These are phyloP conservation scores for Corvus hawaiiensis DNA, from an alignment of 2,113 vertebrate species.

Conservation along the genomic window DNA sequence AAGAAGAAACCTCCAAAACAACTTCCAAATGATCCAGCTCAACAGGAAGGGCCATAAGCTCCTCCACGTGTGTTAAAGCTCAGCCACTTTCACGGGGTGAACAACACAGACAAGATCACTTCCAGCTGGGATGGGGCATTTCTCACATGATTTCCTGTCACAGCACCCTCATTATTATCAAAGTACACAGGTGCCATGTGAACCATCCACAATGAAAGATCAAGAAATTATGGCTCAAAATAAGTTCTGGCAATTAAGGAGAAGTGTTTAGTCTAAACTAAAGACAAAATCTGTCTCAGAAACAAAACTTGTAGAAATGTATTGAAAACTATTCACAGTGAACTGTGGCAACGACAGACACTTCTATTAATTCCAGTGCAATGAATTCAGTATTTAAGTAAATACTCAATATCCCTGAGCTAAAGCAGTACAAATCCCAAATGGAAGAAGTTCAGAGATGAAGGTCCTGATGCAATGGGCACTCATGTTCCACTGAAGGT, in stretches of 20 bases:
- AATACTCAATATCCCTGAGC: neutral
- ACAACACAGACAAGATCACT: neutral
- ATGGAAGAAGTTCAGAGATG: neutral
- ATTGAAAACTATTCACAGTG: neutral
- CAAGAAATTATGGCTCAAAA: neutral
- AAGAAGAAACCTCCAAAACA: neutral
- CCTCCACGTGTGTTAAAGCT: rapidly evolving
- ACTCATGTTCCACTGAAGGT: neutral
- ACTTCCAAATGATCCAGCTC: neutral
- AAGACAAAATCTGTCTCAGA: neutral
- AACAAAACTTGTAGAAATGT: neutral
- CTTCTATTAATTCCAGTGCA: neutral
- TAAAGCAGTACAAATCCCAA: neutral
- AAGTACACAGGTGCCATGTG: rapidly evolving
- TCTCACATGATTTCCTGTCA: neutral
- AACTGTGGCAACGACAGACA: neutral
- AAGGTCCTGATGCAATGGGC: neutral
- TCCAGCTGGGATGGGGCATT: neutral
- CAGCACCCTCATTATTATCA: neutral
- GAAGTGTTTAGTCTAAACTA: neutral
- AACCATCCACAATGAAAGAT: neutral
- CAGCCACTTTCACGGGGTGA: neutral
- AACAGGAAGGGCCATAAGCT: neutral
- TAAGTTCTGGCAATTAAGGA: neutral
- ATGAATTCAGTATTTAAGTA: neutral